Evolutionary conservation across 2,797 vertebrate genomes (phyloP).

Genomic region (Oreonectes daqikongensis): DNA sequence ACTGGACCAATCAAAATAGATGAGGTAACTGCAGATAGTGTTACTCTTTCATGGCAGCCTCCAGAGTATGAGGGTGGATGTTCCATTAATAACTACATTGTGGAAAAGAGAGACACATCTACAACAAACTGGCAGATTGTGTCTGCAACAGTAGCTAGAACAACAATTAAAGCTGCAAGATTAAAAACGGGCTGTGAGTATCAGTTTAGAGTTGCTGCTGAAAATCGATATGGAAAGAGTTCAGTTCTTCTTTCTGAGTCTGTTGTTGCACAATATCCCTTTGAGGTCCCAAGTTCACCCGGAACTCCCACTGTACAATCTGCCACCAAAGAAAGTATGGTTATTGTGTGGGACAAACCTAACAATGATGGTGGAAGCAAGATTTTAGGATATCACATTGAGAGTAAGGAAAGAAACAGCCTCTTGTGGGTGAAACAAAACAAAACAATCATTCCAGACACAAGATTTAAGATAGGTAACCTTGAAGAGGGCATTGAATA

Average conservation of each 20-base stretch:
- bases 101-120: slow-evolving; percentile 97
- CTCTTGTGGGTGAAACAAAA: slow-evolving; percentile 96
- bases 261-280: slow-evolving; percentile 93
- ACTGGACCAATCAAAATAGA: slow-evolving; percentile 94
- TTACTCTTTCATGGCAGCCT: slow-evolving; percentile 88
- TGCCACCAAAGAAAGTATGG: slow-evolving; percentile 91
- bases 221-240: slow-evolving; percentile 98
- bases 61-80: slow-evolving; percentile 95
- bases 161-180: slow-evolving; percentile 91
- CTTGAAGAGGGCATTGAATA: slow-evolving; percentile 98
- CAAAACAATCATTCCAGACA: slow-evolving; percentile 91
- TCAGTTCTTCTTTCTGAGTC: slow-evolving; percentile 85
- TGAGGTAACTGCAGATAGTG: slow-evolving; percentile 93
- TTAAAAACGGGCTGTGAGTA: slow-evolving; percentile 95
- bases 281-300: slow-evolving; percentile 88
- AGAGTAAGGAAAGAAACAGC: slow-evolving; percentile 96
- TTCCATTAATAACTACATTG: slow-evolving; percentile 94
- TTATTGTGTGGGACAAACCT: slow-evolving; percentile 92
- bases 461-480: slow-evolving; percentile 86
- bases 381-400: slow-evolving; percentile 93
- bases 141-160: slow-evolving; percentile 97
- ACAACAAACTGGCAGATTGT: slow-evolving; percentile 97
- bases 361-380: slow-evolving; percentile 94
- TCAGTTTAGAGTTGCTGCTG: slow-evolving; percentile 97
- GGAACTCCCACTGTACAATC: slow-evolving; percentile 85